Evolutionary conservation across 2,888 invertebrate species (phyloP), one percentile per base, ranked within the genome.

Genomic region (Amblyjoppa proteus): DNA sequence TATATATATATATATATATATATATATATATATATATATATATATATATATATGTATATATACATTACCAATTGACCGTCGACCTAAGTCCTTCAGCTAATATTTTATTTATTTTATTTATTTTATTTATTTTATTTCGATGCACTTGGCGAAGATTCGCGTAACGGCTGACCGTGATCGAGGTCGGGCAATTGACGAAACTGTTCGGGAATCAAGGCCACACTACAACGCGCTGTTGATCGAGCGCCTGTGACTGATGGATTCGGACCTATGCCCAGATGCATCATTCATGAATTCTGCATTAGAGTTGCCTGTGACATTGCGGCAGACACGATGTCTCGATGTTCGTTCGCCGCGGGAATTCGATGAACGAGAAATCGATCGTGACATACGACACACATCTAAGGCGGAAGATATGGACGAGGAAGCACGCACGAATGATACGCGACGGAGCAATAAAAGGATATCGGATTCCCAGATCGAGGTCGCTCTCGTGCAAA

Each of bases 291-390:
- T 73, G 53, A 80, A 66, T 73, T 53, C 66, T 13, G 7, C 66
- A 7, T 53, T 31, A n/a, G 6, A 41, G 38, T 1, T 9, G 20
- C 20, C 11, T 20, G 66, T 7, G 38, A 68, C n/a, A 20, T 16
- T 1, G 34, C 9, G 2, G 38, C 34, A 66, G 20, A 66, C 25
- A 38, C 61, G 31, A 11, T 25, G 20, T 16, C 5, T 16, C n/a
- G 11, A 5, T 16, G 16, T 41, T 66, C 28, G 51, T 45, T 56
- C 11, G 25, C 51, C 25, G 3, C 25, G 49, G 13, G 56, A 31
- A 38, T 56, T 71, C 71, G 80, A 68, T n/a, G 31, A 66, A 80
- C 53, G 73, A 80, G 38, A 80, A 66, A 81, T 74, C 53, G 56
- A 69, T 77, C 69, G 38, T 41, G 71, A 80, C 51, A 51, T 38